phyloP scores from a whole-genome alignment of 2,797 vertebrate genomes.

The Acropternis orthonyx region DNA sequence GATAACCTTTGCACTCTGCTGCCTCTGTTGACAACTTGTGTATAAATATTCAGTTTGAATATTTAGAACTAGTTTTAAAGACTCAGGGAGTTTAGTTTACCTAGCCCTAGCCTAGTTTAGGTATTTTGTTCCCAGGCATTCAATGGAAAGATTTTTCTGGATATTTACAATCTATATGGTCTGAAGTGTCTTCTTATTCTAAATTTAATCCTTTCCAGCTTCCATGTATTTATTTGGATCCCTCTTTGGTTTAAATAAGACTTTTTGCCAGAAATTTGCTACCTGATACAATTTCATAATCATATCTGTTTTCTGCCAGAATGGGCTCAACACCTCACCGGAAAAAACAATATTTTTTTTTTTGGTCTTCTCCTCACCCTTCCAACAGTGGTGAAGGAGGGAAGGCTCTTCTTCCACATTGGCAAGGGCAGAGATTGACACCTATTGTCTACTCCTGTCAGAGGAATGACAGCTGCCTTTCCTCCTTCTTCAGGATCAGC shows the following conservation, averaged over 20 bases:
- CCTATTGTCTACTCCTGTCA: not conserved
- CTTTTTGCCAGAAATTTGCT: not conserved
- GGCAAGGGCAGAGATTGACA: not conserved
- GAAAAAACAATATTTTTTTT: not conserved
- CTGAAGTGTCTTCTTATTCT: not conserved
- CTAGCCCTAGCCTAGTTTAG: not conserved
- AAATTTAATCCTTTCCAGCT: not conserved
- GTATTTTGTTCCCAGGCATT: not conserved
- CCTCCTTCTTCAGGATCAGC: not conserved
- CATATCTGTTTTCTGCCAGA: not conserved
- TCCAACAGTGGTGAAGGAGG: not conserved
- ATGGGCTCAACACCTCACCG: not conserved
- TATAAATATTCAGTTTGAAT: not conserved
- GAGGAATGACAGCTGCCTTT: not conserved
- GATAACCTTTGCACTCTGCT: not conserved
- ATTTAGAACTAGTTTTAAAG: not conserved
- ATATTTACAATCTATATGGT: not conserved
- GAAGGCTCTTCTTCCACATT: accelerated
- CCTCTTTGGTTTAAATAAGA: not conserved
- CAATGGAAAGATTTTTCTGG: not conserved
- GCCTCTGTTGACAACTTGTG: not conserved
- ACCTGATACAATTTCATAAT: not conserved
- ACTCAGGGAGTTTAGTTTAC: not conserved
- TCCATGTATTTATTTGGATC: not conserved
- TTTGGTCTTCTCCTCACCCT: not conserved